phyloP scores from a whole-genome alignment of 1,140 invertebrate genomes.

The Hycleus phaleratus region DNA sequence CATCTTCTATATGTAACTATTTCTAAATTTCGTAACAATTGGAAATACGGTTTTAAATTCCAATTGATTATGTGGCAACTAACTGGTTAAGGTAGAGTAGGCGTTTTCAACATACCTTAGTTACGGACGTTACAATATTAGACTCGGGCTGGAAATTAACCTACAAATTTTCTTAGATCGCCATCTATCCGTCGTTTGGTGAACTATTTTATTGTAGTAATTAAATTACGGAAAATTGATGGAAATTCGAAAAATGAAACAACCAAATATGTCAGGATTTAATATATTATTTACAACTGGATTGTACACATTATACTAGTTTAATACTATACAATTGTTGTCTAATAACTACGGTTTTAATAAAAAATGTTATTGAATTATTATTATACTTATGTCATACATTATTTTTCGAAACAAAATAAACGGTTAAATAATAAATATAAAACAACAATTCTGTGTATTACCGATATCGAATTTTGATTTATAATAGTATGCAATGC shows the following conservation, averaged over 20 bases:
- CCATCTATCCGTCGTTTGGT: no score
- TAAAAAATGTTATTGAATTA: constrained; percentile 35
- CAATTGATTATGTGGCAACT: no score
- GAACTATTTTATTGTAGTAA: no score
- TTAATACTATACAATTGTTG: constrained; percentile 34
- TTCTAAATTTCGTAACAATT: no score
- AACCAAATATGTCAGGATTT: constrained; percentile 8
- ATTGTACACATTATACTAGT: constrained; percentile 35
- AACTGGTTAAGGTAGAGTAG: no score
- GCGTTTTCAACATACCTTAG: no score
- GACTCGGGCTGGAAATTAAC: no score
- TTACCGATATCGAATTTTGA: constrained; percentile 1
- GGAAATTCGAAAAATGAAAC: neutral
- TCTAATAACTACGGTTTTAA: constrained; percentile 31
- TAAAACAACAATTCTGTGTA: constrained; percentile 8
- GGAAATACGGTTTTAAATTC: no score
- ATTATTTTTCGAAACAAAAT: constrained; percentile 16
- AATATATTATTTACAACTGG: constrained; percentile 36
- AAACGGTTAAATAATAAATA: constrained; percentile 27
- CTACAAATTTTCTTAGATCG: no score
- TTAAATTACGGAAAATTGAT: no score
- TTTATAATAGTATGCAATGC: constrained; percentile 15
- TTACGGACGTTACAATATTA: no score
- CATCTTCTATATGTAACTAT: no score
- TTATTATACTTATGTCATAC: constrained; percentile 7